phyloP scores from a whole-genome alignment of 2,113 vertebrate species.

The Leptodactylus fuscus region DNA sequence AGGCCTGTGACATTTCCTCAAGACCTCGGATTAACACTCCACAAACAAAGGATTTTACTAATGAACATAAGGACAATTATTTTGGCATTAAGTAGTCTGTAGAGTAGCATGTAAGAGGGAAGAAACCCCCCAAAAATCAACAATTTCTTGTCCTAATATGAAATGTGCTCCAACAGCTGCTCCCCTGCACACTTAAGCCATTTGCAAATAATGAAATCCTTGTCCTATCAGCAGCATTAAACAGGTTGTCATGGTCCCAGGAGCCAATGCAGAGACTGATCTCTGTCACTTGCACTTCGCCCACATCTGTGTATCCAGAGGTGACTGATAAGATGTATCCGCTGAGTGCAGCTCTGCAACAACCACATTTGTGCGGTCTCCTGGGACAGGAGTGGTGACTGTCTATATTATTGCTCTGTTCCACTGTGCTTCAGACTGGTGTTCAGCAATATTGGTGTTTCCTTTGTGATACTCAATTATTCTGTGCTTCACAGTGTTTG shows the following conservation, averaged over 20 bases:
- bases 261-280: not conserved
- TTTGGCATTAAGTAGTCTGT: slow-evolving; percentile 10
- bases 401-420: slow-evolving; percentile 27
- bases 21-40: not conserved
- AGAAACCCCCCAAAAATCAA: not conserved
- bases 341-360: not conserved
- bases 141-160: not conserved
- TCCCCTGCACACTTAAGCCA: not conserved
- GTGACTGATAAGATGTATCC: not conserved
- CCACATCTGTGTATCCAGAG: slow-evolving; percentile 16
- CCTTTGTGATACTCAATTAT: not conserved
- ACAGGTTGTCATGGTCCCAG: not conserved
- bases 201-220: not conserved
- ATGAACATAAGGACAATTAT: not conserved
- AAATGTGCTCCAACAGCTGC: not conserved
- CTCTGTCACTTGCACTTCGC: slow-evolving; percentile 6
- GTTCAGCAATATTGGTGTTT: slow-evolving; percentile 14
- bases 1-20: not conserved
- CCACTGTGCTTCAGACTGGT: not conserved
- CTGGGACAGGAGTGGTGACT: not conserved
- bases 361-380: not conserved
- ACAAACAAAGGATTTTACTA: not conserved
- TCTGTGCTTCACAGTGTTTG: not conserved
- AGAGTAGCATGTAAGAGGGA: not conserved
- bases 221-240: not conserved